Percentiles rank a stretch among this genome's conserved stretches.
These are phyloP conservation scores for Myripristis murdjan DNA, from an alignment of 2,797 vertebrate species.

Conservation along the genomic window DNA sequence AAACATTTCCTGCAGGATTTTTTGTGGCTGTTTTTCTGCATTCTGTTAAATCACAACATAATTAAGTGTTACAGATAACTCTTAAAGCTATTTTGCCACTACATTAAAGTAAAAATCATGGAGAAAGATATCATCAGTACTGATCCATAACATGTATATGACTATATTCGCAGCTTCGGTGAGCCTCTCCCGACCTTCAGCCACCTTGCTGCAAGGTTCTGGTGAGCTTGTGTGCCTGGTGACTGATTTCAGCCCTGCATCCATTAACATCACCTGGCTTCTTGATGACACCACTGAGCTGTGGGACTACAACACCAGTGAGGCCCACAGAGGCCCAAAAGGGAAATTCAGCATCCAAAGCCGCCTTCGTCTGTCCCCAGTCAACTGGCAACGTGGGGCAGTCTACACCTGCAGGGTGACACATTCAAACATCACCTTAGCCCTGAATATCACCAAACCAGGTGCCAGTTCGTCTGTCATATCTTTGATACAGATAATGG, in stretches of 20 bases:
- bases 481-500: no score
- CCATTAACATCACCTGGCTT: conserved; percentile 80
- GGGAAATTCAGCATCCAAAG: conserved; percentile 80
- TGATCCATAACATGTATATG: background rate
- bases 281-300: conserved; percentile 30
- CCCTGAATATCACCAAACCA: no score
- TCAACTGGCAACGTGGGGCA: conserved; percentile 55
- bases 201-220: conserved; percentile 65
- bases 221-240: conserved; percentile 79
- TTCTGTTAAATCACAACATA: no score
- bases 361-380: conserved; percentile 57
- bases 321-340: conserved; percentile 57
- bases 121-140: no score
- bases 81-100: background rate
- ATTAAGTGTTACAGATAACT: background rate
- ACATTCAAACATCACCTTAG: no score
- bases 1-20: no score
- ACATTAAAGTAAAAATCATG: background rate
- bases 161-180: conserved; percentile 56
- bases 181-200: conserved; percentile 53
- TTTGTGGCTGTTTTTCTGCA: no score
- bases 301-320: conserved; percentile 42
- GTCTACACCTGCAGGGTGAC: no score
- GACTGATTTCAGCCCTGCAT: conserved; percentile 77
- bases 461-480: no score